Base-by-base conservation (phyloP, 2,888 invertebrate genomes). In the Pheosia gnoma region DNA sequence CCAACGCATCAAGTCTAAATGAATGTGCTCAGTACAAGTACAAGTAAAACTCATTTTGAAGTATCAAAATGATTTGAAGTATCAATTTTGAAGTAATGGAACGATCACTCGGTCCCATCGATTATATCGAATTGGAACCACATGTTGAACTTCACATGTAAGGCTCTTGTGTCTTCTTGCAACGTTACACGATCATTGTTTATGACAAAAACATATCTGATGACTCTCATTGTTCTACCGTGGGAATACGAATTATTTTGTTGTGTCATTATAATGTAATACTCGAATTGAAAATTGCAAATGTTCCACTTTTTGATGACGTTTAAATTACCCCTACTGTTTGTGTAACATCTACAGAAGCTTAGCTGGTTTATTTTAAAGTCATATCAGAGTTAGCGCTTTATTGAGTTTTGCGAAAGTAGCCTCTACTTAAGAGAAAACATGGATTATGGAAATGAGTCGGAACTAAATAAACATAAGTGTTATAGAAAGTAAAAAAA, bases 221-320 rank as follows among this genome's bases (percentile, higher is more conserved):
- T 73, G 61, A 67, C 69, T 54, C 43, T 53, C 65, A 71, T 82
- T 78, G 77, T 80, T 70, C 13, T 38, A 7, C 70, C 66, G 72
- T 83, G 83, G 75, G 81, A 84, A 79, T 39, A 57, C 63, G 45
- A 60, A 68, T 65, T 68, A 68, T 66, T 62, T 61, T 66, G 60
- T 45, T 60, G 59, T 65, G 62, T 76, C 66, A 77, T 76, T 76
- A 68, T 67, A 75, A 68, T 72, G 62, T 61, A 43, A 62, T 61
- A 59, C 61, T 63, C 60, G 59, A 5, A 11, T 56, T 74, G 58
- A 67, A 61, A 71, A 67, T 57, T 58, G 64, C 59, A 10, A 10
- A 57, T 53, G 67, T 58, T 52, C 61, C 49, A 63, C 10, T 59
- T 70, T 64, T 59, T 62, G 56, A 66, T 38, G 58, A 63, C 9